Evolutionary conservation across 1,140 invertebrate species (phyloP).

Genomic region (Pomacea maculata): DNA sequence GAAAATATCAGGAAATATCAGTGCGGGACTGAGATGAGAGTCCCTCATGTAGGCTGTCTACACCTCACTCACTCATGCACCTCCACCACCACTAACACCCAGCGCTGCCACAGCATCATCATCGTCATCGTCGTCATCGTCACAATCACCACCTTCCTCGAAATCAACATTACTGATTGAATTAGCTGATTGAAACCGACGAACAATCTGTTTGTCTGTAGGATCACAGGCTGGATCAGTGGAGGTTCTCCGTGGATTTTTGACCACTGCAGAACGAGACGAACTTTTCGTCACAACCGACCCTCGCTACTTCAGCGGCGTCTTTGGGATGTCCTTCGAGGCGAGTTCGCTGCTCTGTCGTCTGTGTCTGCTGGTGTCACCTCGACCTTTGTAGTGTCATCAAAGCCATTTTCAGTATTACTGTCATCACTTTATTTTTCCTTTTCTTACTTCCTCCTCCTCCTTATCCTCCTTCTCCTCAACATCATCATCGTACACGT

Average conservation of each 20-base stretch:
- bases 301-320: slow-evolving; percentile 34
- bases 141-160: not conserved
- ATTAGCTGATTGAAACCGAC: not conserved
- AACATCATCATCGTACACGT: too few species aligned
- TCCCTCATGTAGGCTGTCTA: not conserved
- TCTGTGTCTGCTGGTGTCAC: too few species aligned
- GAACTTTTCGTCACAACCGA: slow-evolving; percentile 28
- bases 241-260: slow-evolving; percentile 30
- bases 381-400: too few species aligned
- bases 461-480: too few species aligned
- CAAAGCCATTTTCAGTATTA: too few species aligned
- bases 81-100: not conserved
- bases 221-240: slow-evolving; percentile 2
- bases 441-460: too few species aligned
- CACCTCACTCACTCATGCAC: not conserved
- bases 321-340: slow-evolving; percentile 35
- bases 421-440: too few species aligned
- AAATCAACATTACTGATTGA: not conserved
- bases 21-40: not conserved
- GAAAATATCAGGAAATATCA: not conserved
- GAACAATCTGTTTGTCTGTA: not conserved
- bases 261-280: slow-evolving; percentile 37
- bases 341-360: not conserved
- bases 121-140: not conserved
- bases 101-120: not conserved